These are phyloP conservation scores for Zoanthus sociatus DNA, from an alignment of 92 coral and sea anemone genomes.

Conservation along the genomic window DNA sequence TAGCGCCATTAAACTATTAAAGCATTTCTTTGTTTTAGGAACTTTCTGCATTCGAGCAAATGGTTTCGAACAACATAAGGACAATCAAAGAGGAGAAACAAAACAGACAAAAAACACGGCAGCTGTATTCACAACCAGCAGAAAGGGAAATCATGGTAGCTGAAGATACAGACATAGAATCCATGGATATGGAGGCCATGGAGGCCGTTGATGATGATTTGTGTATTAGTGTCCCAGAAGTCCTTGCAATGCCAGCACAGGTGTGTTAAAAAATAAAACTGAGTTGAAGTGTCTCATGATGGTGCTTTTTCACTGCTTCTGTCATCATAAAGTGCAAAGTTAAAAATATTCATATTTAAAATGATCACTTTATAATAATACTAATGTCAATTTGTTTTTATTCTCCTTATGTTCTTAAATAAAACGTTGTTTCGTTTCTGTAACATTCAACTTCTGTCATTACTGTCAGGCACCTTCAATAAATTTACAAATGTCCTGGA, in stretches of 20 bases:
- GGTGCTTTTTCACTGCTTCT: no score
- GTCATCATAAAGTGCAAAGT: not conserved
- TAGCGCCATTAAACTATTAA: not conserved
- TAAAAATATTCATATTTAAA: no score
- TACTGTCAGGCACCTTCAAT: no score
- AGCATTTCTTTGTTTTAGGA: conserved; percentile 1
- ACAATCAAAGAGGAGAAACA: conserved; percentile 7
- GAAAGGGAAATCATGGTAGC: not conserved
- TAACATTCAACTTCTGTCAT: no score
- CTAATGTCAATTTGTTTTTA: no score
- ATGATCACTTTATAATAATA: no score
- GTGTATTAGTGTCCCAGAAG: conserved; percentile 37
- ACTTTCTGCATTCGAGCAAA: conserved; percentile 21
- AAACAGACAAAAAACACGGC: not conserved
- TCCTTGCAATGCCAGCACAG: conserved; percentile 32
- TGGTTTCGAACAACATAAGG: conserved; percentile 25
- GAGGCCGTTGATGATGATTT: conserved; percentile 41
- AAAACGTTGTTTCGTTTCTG: no score
- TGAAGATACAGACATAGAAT: not conserved
- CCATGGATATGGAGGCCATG: not conserved
- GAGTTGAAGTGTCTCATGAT: not conserved
- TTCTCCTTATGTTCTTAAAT: no score
- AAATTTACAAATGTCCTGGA: no score
- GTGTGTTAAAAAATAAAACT: not conserved
- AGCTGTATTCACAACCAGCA: not conserved